These are phyloP conservation scores for Pseudorhombus dupliciocellatus DNA, from an alignment of 2,113 vertebrate species.

Conservation along the genomic window DNA sequence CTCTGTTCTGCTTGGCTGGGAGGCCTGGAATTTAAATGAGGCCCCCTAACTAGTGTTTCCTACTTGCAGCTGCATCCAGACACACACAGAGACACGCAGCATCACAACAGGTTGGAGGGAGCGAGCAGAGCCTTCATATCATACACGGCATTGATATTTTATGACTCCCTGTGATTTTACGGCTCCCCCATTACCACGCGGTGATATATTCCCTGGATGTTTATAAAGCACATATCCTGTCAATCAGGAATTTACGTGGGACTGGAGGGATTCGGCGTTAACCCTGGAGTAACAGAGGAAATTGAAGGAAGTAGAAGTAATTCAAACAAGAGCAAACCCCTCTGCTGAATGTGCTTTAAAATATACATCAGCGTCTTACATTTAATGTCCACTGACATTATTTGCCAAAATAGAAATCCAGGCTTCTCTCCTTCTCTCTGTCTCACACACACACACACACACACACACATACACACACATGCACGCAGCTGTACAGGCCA, in stretches of 20 bases:
- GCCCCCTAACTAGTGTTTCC: slow-evolving; percentile 66
- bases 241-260: slow-evolving; percentile 29
- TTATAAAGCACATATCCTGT: slow-evolving; percentile 34
- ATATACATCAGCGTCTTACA: slow-evolving; percentile 53
- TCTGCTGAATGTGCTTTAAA: slow-evolving; percentile 52
- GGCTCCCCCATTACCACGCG: not conserved
- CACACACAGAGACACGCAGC: slow-evolving; percentile 37
- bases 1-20: slow-evolving; percentile 74
- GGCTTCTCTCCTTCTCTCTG: slow-evolving; percentile 27
- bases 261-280: slow-evolving; percentile 26
- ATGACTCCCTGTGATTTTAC: not conserved
- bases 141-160: slow-evolving; percentile 8
- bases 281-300: slow-evolving; percentile 34
- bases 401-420: slow-evolving; percentile 61
- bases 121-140: not conserved
- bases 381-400: slow-evolving; percentile 60
- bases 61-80: slow-evolving; percentile 62
- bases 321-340: slow-evolving; percentile 30
- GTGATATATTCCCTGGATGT: not conserved
- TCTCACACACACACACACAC: slow-evolving; percentile 35
- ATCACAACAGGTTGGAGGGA: slow-evolving; percentile 58
- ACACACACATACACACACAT: slow-evolving; percentile 17
- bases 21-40: slow-evolving; percentile 75
- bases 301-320: slow-evolving; percentile 30
- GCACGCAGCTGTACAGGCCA: slow-evolving; percentile 57